Evolutionary conservation across 2,888 invertebrate genomes (phyloP).

Genomic region (Volucella inanis): DNA sequence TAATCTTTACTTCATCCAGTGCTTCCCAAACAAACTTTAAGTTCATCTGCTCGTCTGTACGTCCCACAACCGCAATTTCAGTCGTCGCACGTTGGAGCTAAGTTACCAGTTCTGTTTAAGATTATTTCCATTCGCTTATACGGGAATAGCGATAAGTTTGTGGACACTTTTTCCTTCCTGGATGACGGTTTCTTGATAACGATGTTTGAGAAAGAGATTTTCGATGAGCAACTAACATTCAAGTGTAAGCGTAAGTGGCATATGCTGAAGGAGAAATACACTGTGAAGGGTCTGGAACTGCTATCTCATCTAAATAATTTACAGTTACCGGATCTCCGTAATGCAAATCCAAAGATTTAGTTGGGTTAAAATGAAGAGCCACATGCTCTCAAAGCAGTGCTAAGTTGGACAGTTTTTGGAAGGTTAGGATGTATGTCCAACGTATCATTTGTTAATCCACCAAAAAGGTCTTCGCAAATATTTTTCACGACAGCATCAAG

Average conservation of each 20-base stretch:
- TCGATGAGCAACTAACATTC: conserved; percentile 9
- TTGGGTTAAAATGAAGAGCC: conserved; percentile 18
- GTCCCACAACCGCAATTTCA: too few relatives aligned
- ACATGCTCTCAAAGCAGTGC: conserved; percentile 25
- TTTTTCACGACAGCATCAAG: conserved; percentile 12
- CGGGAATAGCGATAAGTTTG: too few relatives aligned
- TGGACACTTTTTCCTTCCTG: too few relatives aligned
- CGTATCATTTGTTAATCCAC: neutral
- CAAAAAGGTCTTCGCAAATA: neutral
- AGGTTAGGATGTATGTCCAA: neutral
- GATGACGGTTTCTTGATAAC: too few relatives aligned
- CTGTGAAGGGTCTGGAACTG: conserved; percentile 24
- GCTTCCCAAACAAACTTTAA: conserved; percentile 7
- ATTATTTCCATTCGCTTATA: too few relatives aligned
- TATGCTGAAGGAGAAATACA: conserved; percentile 22
- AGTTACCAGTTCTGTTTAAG: too few relatives aligned
- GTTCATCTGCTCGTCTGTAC: conserved; percentile 14
- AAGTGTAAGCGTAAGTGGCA: conserved; percentile 20
- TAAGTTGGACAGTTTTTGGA: conserved; percentile 40
- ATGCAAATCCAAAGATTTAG: conserved; percentile 27
- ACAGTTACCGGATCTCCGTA: neutral
- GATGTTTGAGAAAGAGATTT: conserved; percentile 33
- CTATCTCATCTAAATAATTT: conserved; percentile 18
- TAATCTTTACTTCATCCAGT: conserved; percentile 12
- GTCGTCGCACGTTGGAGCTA: too few relatives aligned